These are phyloP conservation scores for Pheosia tremula DNA, from an alignment of 2,888 invertebrate genomes.

Conservation along the genomic window DNA sequence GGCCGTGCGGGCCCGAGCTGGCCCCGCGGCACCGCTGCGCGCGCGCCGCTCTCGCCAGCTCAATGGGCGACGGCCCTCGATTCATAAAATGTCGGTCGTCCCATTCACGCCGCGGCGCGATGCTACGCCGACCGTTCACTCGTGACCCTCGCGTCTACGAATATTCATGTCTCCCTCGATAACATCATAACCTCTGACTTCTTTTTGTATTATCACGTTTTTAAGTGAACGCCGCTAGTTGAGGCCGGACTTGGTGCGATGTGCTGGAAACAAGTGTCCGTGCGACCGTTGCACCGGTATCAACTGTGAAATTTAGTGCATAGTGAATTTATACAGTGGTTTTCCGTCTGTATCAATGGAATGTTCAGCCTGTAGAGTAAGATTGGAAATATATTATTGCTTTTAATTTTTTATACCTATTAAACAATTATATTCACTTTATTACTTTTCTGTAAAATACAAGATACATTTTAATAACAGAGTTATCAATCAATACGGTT, in stretches of 20 bases:
- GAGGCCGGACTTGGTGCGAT: constrained; percentile 72
- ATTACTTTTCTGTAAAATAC: not conserved
- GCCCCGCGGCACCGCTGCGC: constrained; percentile 59
- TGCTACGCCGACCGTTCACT: constrained; percentile 79
- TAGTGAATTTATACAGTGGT: constrained; percentile 74
- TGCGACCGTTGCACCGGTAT: constrained; percentile 58
- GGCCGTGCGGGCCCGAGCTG: constrained; percentile 58
- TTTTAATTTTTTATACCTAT: constrained; percentile 37
- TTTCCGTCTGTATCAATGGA: constrained; percentile 68
- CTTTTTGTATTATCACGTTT: constrained; percentile 81
- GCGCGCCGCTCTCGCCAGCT: constrained; percentile 58
- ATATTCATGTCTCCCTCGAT: constrained; percentile 84
- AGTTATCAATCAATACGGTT: not conserved
- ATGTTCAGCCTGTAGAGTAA: constrained; percentile 74
- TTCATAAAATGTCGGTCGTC: constrained; percentile 83
- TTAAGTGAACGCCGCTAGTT: constrained; percentile 72
- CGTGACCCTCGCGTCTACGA: constrained; percentile 84
- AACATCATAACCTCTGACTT: constrained; percentile 83
- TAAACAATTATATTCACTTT: not conserved
- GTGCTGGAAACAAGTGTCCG: constrained; percentile 78
- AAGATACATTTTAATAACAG: not conserved
- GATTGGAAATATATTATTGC: constrained; percentile 60
- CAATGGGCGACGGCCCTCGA: constrained; percentile 81
- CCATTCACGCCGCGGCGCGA: constrained; percentile 80
- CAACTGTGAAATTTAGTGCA: constrained; percentile 73